phyloP scores from a whole-genome alignment of 2,888 invertebrate genomes.

The Andrena minutula region DNA sequence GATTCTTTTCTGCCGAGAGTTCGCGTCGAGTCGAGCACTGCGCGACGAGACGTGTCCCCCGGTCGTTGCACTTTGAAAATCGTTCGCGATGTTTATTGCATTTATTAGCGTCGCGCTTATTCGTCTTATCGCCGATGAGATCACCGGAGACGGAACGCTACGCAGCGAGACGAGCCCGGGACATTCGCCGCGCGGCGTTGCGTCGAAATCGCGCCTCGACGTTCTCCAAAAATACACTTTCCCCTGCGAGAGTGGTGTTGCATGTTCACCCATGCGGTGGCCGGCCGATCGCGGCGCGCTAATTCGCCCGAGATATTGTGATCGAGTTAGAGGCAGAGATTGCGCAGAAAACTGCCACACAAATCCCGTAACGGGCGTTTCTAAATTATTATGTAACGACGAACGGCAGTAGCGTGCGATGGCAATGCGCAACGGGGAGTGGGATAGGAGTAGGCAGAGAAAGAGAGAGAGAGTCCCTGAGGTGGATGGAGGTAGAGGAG shows the following conservation, averaged over 20 bases:
- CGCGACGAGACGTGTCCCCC: not conserved
- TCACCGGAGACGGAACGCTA: not conserved
- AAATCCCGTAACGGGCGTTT: conserved; percentile 40
- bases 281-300: not conserved
- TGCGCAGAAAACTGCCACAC: conserved; percentile 15
- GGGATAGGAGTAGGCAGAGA: conserved; percentile 7
- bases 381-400: conserved; percentile 66
- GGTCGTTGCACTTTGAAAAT: conserved; percentile 18
- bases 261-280: not conserved
- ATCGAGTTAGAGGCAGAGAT: conserved; percentile 12
- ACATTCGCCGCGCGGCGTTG: not conserved
- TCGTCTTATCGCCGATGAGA: conserved; percentile 5
- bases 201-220: not conserved
- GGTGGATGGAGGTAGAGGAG: not conserved
- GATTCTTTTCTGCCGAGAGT: not conserved
- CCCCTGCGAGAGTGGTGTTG: not conserved
- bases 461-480: conserved; percentile 10
- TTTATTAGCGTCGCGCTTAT: conserved; percentile 6
- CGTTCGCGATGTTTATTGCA: not conserved
- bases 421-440: not conserved
- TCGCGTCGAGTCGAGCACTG: not conserved
- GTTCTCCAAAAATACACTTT: conserved; percentile 3
- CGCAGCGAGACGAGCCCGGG: not conserved
- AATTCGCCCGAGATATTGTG: conserved; percentile 1
- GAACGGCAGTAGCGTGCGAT: conserved; percentile 53